Base-by-base conservation (phyloP, 2,113 vertebrate species). In the Egretta garzetta region DNA sequence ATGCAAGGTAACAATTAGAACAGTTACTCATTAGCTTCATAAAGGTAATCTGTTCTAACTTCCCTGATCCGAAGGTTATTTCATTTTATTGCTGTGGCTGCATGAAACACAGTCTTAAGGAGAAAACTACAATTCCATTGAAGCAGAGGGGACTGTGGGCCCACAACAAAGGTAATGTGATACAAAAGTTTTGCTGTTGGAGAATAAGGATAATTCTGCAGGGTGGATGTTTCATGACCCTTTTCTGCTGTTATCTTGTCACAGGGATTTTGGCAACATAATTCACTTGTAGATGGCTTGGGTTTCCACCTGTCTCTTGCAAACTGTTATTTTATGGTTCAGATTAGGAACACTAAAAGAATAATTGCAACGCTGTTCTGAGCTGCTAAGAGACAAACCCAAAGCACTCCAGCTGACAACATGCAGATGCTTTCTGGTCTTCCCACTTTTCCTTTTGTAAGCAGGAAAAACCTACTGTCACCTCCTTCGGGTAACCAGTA, bases 1-100 rank as follows among this genome's bases (percentile, higher is more conserved):
- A 68, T 41, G 67, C 55, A 64, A 87, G 35, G 58, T 64, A 91
- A 94, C 91, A 96, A 91, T 91, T 90, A 91, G 67, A 96, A 62
- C 30, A 89, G 62, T 93, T 85, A 60, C 58, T 89, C 77, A 83
- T 95, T 83, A 94, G 71, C 66, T 91, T 80, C 52, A 27, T 62
- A 85, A 96, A 93, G 81, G 58, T 82, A 80, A 82, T 60, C 70
- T 55, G 35, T n/a, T 94, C 37, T 58, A 85, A 82, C 70, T 93
- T 95, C 66, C 3, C 0, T 76, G 71, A 86, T 85, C 80, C 76
- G 53, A 75, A 89, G 83, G 76, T 95, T 93, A 70, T 74, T 59
- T 85, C 19, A 9, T 73, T 93, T 91, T 93, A 90, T 58, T 77
- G 59, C 68, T 86, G n/a, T 63, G 41, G 45, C 24, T 90, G 58